Conservation (phyloP, 2,797 vertebrate species). For the Knipowitschia caucasica region DNA sequence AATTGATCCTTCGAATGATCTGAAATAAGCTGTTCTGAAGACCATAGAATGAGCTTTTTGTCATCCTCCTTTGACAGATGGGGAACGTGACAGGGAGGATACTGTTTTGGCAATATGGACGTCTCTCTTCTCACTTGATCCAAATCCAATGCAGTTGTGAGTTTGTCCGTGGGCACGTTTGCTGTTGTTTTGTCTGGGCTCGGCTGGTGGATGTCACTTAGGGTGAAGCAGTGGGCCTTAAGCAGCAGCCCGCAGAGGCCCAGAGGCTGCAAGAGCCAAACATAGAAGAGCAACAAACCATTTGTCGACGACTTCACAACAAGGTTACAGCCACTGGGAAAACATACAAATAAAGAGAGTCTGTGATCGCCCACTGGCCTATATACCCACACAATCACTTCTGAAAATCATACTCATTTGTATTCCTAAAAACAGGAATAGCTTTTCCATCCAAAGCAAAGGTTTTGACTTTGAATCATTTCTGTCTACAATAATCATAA, state of each 20-base stretch:
- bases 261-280: constrained; percentile 40
- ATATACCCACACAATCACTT: constrained; percentile 21
- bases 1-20: too few relatives aligned
- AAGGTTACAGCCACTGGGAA: constrained; percentile 48
- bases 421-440: constrained; percentile 24
- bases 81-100: constrained; percentile 10
- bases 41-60: too few relatives aligned
- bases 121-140: background rate
- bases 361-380: constrained; percentile 19
- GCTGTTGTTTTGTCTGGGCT: constrained; percentile 31
- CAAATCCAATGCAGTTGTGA: constrained; percentile 11
- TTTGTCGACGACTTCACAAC: constrained; percentile 45
- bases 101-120: too few relatives aligned
- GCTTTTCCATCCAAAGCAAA: constrained; percentile 22
- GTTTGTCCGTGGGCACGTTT: constrained; percentile 33
- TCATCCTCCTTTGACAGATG: background rate
- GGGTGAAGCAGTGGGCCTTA: constrained; percentile 38
- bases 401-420: constrained; percentile 24
- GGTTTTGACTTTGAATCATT: constrained; percentile 17
- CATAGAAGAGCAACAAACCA: constrained; percentile 44
- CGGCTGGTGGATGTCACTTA: constrained; percentile 34
- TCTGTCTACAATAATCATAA: too few relatives aligned
- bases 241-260: constrained; percentile 37
- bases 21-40: background rate
- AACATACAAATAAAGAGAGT: constrained; percentile 19